These are phyloP conservation scores for Hippasteria phrygiana DNA, from an alignment of 53 echinoderm and acorn worm genomes.

Conservation along the genomic window DNA sequence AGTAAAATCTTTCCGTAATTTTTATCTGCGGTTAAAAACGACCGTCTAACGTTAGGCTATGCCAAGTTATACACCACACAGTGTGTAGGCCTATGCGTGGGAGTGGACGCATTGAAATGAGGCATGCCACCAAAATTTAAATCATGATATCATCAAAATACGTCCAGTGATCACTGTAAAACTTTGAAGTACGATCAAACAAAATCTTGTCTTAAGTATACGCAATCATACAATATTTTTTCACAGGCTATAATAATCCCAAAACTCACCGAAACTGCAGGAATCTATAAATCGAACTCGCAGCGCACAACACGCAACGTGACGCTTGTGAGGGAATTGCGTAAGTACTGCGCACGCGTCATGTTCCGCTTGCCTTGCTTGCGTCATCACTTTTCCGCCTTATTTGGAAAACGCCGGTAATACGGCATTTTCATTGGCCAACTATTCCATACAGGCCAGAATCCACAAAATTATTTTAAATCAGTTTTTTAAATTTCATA, in stretches of 20 bases:
- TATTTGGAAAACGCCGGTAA: slow-evolving; percentile 78
- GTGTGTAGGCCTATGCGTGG: too few species aligned
- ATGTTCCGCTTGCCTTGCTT: slow-evolving; percentile 55
- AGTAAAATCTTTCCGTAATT: too few species aligned
- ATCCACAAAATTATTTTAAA: too few species aligned
- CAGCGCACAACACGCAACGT: neutral
- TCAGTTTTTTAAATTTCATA: neutral
- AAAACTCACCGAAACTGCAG: slow-evolving; percentile 57
- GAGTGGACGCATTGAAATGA: neutral
- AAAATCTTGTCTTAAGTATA: neutral
- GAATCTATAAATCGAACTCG: neutral
- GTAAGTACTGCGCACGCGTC: slow-evolving; percentile 56
- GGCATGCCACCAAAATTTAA: neutral
- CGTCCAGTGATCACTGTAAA: neutral
- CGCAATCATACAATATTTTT: neutral
- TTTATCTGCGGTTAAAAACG: too few species aligned
- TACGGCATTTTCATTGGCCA: slow-evolving; percentile 68
- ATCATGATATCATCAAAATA: neutral
- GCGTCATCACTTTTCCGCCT: slow-evolving; percentile 72
- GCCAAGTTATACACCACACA: too few species aligned
- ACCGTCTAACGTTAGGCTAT: too few species aligned
- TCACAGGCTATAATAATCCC: neutral
- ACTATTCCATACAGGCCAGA: too few species aligned
- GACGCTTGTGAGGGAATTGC: slow-evolving; percentile 44
- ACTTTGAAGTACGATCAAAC: neutral